These are phyloP conservation scores for Stomatorhinus ivindoensis DNA, from an alignment of 2,113 vertebrate species.

Conservation along the genomic window DNA sequence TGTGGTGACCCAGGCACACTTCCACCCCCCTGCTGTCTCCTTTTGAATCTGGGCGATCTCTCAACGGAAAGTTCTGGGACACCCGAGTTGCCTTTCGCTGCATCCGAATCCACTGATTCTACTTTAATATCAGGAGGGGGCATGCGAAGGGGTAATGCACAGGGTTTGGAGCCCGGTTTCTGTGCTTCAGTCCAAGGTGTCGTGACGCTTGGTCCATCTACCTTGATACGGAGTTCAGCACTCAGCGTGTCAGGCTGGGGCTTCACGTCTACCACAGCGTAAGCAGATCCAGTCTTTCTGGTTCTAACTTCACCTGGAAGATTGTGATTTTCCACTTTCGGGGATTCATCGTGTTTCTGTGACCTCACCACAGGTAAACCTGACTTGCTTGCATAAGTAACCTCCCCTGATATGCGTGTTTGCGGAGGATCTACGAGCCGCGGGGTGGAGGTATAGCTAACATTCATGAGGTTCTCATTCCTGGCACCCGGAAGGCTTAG, in stretches of 20 bases:
- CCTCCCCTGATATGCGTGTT: background rate
- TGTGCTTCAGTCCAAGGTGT: background rate
- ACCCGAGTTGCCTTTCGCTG: background rate
- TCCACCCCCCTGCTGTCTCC: conserved; percentile 31
- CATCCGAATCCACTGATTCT: background rate
- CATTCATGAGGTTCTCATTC: background rate
- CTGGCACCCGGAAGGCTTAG: conserved; percentile 16
- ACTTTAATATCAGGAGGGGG: conserved; percentile 12
- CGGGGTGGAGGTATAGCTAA: background rate
- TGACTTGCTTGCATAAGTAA: background rate
- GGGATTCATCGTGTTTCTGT: conserved; percentile 17
- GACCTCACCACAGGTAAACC: background rate
- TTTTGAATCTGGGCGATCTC: conserved; percentile 34
- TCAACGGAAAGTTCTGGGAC: conserved; percentile 17
- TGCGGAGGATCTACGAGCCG: background rate
- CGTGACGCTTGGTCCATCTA: background rate
- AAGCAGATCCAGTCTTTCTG: conserved; percentile 46
- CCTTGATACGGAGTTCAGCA: background rate
- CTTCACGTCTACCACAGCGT: conserved; percentile 51
- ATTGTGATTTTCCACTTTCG: conserved; percentile 43
- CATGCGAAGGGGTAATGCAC: conserved; percentile 47
- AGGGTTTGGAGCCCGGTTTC: conserved; percentile 38
- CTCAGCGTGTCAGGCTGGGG: conserved; percentile 31
- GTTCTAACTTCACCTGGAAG: conserved; percentile 37
- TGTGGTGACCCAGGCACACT: conserved; percentile 35